Evolutionary conservation across 2,888 invertebrate genomes (phyloP).

Genomic region (Malacosoma neustria): DNA sequence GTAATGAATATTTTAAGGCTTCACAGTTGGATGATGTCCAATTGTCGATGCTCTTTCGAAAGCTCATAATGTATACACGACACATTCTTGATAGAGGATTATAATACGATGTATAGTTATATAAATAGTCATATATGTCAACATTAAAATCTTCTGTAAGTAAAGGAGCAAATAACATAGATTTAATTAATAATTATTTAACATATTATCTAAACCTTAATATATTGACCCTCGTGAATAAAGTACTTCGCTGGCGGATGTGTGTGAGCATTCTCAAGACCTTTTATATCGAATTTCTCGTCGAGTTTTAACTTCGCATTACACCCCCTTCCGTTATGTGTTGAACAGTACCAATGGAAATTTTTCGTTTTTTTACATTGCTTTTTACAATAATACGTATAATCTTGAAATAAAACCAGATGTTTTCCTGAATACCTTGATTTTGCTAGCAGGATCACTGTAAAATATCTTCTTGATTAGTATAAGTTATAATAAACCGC

Average conservation of each 20-base stretch:
- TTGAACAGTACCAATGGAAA: slow-evolving; percentile 58
- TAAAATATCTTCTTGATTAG: too few relatives aligned
- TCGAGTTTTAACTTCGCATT: slow-evolving; percentile 48
- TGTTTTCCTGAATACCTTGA: slow-evolving; percentile 52
- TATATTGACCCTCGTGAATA: slow-evolving; percentile 44
- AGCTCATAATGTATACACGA: too few relatives aligned
- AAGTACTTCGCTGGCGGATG: slow-evolving; percentile 50
- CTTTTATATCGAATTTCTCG: slow-evolving; percentile 38
- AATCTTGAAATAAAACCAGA: slow-evolving; percentile 47
- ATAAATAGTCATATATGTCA: too few relatives aligned
- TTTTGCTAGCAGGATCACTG: slow-evolving; percentile 47
- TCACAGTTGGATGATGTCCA: too few relatives aligned
- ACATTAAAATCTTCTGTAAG: too few relatives aligned
- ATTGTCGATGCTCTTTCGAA: too few relatives aligned
- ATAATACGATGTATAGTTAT: too few relatives aligned
- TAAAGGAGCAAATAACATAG: too few relatives aligned
- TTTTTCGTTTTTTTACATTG: slow-evolving; percentile 43
- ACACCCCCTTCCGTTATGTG: slow-evolving; percentile 55
- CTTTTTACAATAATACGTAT: slow-evolving; percentile 57
- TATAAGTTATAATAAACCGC: too few relatives aligned
- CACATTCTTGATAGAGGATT: too few relatives aligned
- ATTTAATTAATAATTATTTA: too few relatives aligned
- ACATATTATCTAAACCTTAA: slow-evolving; percentile 28
- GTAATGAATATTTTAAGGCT: too few relatives aligned
- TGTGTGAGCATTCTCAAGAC: slow-evolving; percentile 35